phyloP scores from a whole-genome alignment of 64 coral and sea anemone species.

The Actinia tenebrosa region DNA sequence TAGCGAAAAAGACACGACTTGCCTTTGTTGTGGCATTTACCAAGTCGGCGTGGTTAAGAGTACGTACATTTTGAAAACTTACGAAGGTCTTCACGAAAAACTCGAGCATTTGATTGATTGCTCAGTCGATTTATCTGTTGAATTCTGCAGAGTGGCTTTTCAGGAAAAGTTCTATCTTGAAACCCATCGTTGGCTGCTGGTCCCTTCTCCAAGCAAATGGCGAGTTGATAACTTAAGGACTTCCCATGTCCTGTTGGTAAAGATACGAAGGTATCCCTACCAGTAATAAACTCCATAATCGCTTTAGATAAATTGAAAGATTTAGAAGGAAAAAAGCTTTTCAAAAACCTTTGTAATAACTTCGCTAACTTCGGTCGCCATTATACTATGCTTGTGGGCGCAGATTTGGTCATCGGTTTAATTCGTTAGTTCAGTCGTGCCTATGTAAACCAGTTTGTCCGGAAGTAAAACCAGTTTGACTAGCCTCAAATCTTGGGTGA shows the following conservation, averaged over 20 bases:
- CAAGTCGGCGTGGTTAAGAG: background rate
- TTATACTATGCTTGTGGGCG: background rate
- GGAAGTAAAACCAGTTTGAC: background rate
- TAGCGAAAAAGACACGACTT: constrained; percentile 6
- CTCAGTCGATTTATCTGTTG: constrained; percentile 3
- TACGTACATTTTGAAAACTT: constrained; percentile 1
- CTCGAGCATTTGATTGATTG: background rate
- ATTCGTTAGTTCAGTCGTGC: background rate
- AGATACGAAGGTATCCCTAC: no score
- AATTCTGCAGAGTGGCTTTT: background rate
- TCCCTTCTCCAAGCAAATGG: no score
- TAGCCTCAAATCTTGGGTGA: background rate
- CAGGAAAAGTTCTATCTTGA: no score
- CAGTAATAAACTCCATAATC: background rate
- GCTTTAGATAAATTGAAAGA: background rate
- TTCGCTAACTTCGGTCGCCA: background rate
- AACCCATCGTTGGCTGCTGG: no score
- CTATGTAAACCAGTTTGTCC: background rate
- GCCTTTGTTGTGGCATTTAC: constrained; percentile 17
- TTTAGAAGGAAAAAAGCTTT: background rate
- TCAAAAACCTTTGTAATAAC: background rate
- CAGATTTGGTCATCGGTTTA: background rate
- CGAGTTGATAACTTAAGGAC: no score
- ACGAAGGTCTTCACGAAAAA: constrained; percentile 13
- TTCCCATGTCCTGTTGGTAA: no score